These are phyloP conservation scores for Pelusios castaneus DNA, from an alignment of 2,113 vertebrate species.

Conservation along the genomic window DNA sequence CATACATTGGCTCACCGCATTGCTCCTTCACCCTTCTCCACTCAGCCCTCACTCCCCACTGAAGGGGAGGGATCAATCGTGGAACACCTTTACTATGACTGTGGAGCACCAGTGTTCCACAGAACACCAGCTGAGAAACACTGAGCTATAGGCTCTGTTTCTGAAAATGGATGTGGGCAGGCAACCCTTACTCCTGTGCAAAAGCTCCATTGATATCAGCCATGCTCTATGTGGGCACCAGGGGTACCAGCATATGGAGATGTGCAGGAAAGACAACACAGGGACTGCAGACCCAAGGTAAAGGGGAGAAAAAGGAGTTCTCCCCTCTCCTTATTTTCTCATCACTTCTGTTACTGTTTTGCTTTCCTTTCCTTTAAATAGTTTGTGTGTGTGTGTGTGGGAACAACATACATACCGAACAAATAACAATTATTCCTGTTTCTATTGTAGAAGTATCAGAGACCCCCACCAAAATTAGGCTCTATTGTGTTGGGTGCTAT, in stretches of 20 bases:
- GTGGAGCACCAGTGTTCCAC: no score
- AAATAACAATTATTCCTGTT: not conserved
- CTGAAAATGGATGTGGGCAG: accelerated
- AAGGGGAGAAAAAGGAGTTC: not conserved
- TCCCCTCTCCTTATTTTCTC: not conserved
- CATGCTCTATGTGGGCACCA: not conserved
- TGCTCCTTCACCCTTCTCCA: no score
- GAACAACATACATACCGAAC: not conserved
- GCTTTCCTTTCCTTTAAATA: not conserved
- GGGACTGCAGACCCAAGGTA: not conserved
- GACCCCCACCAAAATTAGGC: not conserved
- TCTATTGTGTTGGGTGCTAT: not conserved
- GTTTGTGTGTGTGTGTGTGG: not conserved
- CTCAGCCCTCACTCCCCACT: no score
- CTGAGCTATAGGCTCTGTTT: not conserved
- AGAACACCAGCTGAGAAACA: no score
- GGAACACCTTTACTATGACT: no score
- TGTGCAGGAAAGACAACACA: not conserved
- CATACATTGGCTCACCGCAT: no score
- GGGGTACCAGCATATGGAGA: accelerated
- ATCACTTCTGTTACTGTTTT: not conserved
- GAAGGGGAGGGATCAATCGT: no score
- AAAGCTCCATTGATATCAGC: not conserved
- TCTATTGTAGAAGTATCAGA: accelerated
- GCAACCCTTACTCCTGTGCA: accelerated